A percentile compares a stretch with the other conserved stretches of the same genome.
Evolutionary conservation across 1,140 invertebrate species (phyloP).

Genomic region (Drosophila sp.): DNA sequence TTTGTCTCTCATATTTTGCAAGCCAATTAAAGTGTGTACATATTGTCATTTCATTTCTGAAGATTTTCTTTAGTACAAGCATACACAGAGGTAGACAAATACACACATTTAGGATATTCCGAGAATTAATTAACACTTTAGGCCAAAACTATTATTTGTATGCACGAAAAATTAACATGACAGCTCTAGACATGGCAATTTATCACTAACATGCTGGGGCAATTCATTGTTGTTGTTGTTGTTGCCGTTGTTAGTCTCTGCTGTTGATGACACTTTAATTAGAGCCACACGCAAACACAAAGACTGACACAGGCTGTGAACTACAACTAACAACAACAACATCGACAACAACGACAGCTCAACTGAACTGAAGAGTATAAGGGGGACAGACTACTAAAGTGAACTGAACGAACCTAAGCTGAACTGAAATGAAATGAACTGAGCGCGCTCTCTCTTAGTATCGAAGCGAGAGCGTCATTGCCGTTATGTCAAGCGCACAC

Average conservation of each 20-base stretch:
- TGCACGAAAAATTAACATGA: slow-evolving; percentile 81
- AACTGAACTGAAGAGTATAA: slow-evolving; percentile 3
- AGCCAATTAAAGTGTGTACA: slow-evolving; percentile 8
- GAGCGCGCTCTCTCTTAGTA: neutral
- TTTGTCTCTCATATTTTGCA: slow-evolving; percentile 1
- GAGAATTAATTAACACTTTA: slow-evolving; percentile 82
- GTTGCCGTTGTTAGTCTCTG: slow-evolving; percentile 45
- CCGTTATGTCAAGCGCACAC: slow-evolving; percentile 73
- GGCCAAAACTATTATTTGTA: slow-evolving; percentile 77
- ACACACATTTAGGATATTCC: slow-evolving; percentile 69
- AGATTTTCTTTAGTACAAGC: slow-evolving; percentile 32
- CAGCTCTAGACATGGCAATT: slow-evolving; percentile 81
- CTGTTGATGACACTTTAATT: slow-evolving; percentile 82
- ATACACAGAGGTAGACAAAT: neutral
- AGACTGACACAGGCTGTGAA: slow-evolving; percentile 37
- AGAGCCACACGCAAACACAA: slow-evolving; percentile 81
- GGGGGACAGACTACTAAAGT: neutral
- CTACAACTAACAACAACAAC: neutral
- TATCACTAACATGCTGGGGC: slow-evolving; percentile 74
- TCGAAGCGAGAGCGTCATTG: slow-evolving; percentile 20
- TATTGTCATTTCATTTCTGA: slow-evolving; percentile 28
- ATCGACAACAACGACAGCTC: slow-evolving; percentile 6
- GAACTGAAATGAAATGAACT: slow-evolving; percentile 3
- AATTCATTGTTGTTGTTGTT: slow-evolving; percentile 40
- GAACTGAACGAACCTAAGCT: neutral